Conservation (phyloP, 2,113 vertebrate species). For the Microcebus tavaratra region DNA sequence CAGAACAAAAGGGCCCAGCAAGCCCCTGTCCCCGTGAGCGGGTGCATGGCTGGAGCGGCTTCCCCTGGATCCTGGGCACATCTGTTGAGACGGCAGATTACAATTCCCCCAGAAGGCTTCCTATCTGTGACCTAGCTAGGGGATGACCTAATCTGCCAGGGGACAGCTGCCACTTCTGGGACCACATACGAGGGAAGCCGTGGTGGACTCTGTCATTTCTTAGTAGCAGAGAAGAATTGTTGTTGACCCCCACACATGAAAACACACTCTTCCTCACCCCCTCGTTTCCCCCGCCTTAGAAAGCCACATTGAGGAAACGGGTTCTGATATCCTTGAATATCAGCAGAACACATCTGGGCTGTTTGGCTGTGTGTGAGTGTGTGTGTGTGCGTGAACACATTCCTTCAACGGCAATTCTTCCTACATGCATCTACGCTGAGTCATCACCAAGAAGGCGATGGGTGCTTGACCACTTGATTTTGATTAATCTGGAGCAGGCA, state of each 20-base stretch:
- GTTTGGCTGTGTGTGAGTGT: not conserved
- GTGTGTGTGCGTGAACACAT: no score
- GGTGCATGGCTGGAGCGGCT: not conserved
- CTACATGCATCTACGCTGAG: not conserved
- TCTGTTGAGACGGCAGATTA: not conserved
- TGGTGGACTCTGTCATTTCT: not conserved
- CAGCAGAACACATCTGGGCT: not conserved
- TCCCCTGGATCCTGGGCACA: not conserved
- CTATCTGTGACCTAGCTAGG: not conserved
- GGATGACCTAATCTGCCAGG: not conserved
- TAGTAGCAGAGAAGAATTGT: not conserved
- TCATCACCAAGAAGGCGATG: not conserved
- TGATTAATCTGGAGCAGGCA: not conserved
- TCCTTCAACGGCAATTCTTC: not conserved
- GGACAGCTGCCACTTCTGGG: not conserved
- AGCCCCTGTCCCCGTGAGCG: rapidly evolving
- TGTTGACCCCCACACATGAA: not conserved
- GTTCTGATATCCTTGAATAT: not conserved
- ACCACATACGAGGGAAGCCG: not conserved
- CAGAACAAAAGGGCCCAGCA: not conserved
- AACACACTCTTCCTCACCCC: not conserved
- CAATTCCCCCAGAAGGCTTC: not conserved
- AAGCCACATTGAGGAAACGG: not conserved
- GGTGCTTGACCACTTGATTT: not conserved
- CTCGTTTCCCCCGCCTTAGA: not conserved